Base-by-base conservation (phyloP, 2,797 vertebrate genomes). In the Acipenser oxyrinchus region DNA sequence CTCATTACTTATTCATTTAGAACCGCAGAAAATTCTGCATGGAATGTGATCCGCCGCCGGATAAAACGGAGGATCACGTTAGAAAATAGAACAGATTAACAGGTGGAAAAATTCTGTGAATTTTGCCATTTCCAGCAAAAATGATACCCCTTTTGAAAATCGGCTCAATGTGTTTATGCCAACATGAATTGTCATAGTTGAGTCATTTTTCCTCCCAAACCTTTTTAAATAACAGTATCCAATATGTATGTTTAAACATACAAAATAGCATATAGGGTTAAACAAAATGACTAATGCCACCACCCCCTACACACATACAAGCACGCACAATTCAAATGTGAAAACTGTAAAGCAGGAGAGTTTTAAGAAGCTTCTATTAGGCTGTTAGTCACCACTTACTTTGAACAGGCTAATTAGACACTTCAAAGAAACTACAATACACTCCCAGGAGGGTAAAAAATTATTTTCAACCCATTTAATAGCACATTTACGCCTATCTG, bases 401-500 rank as follows among this genome's bases (percentile, higher is more conserved):
- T 71, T 76, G 81, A 88, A 82, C 79, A 64, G 83, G 83, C 90
- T 95, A 93, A 95, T 96, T 93, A 95, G 89, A 89, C 85, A 91
- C 91, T 92, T 95, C 91, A 97, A 96, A 97, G 89, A 84, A 84
- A 63, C 83, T 89, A 92, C 88, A 88, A 86, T 82, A 76, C 84
- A 86, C 74, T 92, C 91, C 89, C 87, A 81, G 68, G 82, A 83
- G 86, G 77, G 78, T 71, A 82, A 75, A 74, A 84, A 83, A 80
- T 82, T 77, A 74, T 78, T 74, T 73, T 75, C 83, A 68, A 86
- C 81, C 83, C 75, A 71, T 89, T 89, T 93, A 93, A 92, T 86
- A 90, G 87, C 68, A 74, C 90, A 71, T 91, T 93, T 93, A 90
- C 84, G 88, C 84, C 86, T 91, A 89, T 91, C 86, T 81, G 81